Evolutionary conservation across 2,797 vertebrate species (phyloP).

Genomic region (Myotis planiceps): DNA sequence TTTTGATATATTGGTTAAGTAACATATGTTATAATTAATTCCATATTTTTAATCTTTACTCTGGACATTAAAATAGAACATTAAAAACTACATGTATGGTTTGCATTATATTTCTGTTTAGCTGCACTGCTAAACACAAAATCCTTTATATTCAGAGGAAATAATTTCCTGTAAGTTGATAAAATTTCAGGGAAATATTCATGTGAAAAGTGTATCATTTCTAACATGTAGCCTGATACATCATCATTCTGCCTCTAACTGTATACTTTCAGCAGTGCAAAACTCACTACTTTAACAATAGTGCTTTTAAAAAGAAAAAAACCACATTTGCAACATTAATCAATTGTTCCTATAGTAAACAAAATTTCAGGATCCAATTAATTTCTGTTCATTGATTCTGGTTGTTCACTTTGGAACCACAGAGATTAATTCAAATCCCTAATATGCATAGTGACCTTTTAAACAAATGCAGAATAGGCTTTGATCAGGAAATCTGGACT

Average conservation of each 20-base stretch:
- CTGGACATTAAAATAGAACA: neutral
- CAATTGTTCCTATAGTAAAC: neutral
- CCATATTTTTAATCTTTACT: slow-evolving; percentile 5
- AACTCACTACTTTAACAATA: slow-evolving; percentile 19
- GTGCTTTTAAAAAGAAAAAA: neutral
- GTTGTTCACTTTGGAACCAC: neutral
- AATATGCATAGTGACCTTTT: neutral
- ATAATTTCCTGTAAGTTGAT: neutral
- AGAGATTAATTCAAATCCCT: neutral
- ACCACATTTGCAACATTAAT: neutral
- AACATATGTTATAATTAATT: slow-evolving; percentile 17
- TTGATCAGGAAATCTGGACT: neutral
- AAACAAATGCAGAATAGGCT: neutral
- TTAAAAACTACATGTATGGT: neutral
- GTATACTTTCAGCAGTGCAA: neutral
- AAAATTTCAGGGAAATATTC: neutral
- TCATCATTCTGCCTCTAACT: neutral
- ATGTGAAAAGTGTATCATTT: neutral
- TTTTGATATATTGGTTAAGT: neutral
- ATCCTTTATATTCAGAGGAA: neutral
- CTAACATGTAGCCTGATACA: neutral
- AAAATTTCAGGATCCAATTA: neutral
- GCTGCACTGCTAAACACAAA: neutral
- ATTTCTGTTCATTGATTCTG: neutral
- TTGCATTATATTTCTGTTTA: neutral